phyloP scores from a whole-genome alignment of 2,888 invertebrate genomes.

The Embidobia sp. region DNA sequence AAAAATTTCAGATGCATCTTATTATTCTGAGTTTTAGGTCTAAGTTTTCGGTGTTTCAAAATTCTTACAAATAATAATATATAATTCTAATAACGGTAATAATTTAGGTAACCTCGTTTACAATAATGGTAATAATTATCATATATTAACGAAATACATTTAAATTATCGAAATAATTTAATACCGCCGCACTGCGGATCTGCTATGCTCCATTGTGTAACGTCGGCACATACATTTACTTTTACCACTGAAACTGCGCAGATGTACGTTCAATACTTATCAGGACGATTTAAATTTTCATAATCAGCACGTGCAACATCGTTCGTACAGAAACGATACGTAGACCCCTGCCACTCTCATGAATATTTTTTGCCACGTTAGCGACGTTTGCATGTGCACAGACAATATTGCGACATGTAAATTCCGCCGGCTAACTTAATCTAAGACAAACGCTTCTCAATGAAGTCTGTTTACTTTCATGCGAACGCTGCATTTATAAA shows the following conservation, averaged over 20 bases:
- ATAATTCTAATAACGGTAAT: too few species aligned
- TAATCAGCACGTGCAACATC: constrained; percentile 5
- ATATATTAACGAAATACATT: too few species aligned
- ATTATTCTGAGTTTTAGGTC: too few species aligned
- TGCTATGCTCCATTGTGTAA: too few species aligned
- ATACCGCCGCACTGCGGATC: too few species aligned
- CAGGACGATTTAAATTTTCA: background rate
- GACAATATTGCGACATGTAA: constrained; percentile 24
- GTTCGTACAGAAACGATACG: background rate
- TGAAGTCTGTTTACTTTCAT: constrained; percentile 10
- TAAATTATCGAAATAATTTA: too few species aligned
- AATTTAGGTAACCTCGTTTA: too few species aligned
- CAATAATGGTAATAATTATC: too few species aligned
- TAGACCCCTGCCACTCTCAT: background rate
- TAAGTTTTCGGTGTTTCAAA: too few species aligned
- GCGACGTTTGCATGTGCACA: constrained; percentile 6
- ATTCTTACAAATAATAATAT: too few species aligned
- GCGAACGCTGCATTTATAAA: constrained; percentile 17
- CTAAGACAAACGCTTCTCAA: constrained; percentile 9
- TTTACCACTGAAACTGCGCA: background rate
- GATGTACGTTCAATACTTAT: background rate
- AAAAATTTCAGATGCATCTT: too few species aligned
- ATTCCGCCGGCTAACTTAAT: constrained; percentile 16
- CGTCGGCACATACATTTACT: background rate
- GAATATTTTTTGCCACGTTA: constrained; percentile 1